These are phyloP conservation scores for Alfaro cultratus DNA, from an alignment of 2,797 vertebrate genomes.

Conservation along the genomic window DNA sequence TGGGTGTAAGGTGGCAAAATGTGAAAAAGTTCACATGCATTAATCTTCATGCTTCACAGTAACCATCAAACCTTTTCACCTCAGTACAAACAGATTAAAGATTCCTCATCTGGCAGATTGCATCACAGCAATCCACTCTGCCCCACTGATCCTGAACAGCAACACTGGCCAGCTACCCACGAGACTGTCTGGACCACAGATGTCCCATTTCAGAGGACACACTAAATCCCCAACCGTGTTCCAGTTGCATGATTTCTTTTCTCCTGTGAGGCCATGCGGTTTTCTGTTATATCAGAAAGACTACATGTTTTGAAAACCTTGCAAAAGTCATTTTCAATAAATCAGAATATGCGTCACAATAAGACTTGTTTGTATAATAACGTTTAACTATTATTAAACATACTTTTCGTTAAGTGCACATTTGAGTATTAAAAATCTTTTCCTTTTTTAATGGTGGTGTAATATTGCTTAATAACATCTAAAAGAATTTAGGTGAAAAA, in stretches of 20 bases:
- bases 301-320: neutral
- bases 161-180: conserved; percentile 31
- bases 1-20: neutral
- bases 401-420: neutral
- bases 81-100: conserved; percentile 24
- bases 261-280: neutral
- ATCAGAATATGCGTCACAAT: neutral
- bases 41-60: conserved; percentile 1
- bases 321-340: neutral
- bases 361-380: neutral
- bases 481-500: neutral
- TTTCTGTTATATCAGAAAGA: neutral
- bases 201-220: conserved; percentile 21
- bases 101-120: conserved; percentile 28
- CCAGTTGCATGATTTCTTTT: neutral
- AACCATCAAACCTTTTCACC: conserved; percentile 6
- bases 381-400: neutral
- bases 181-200: conserved; percentile 48
- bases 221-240: conserved; percentile 10
- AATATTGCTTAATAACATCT: neutral
- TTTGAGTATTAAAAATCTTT: neutral
- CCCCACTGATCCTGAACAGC: conserved; percentile 48
- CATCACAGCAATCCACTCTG: conserved; percentile 43
- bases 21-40: neutral
- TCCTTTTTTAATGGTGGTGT: neutral